Percentiles rank a stretch among this genome's conserved stretches.
Evolutionary conservation across 30 jellyfish, hydroid and myxozoan species (phyloP).

Genomic region (Mastigias papua): DNA sequence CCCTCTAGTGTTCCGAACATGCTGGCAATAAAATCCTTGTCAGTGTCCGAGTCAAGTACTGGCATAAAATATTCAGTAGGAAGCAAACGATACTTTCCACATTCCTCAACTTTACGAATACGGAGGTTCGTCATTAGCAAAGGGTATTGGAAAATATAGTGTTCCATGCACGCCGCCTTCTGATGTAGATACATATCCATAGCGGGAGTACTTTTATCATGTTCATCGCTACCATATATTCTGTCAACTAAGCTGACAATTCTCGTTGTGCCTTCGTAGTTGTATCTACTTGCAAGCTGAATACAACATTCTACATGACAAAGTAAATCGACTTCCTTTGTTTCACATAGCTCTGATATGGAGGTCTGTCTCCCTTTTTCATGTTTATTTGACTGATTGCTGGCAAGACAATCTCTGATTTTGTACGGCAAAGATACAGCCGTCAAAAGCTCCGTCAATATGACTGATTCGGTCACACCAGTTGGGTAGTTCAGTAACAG

Average conservation of each 20-base stretch:
- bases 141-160: slow-evolving; percentile 9
- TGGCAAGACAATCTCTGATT: background rate
- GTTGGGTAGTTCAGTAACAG: slow-evolving; percentile 35
- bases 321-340: slow-evolving; percentile 40
- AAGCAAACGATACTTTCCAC: slow-evolving; percentile 21
- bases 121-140: slow-evolving; percentile 56
- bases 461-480: slow-evolving; percentile 43
- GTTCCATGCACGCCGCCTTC: slow-evolving; percentile 38
- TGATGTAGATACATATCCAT: slow-evolving; percentile 72
- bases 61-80: slow-evolving; percentile 64
- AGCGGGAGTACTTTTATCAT: background rate
- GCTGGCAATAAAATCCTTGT: slow-evolving; percentile 3
- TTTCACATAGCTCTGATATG: slow-evolving; percentile 40
- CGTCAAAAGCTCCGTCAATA: slow-evolving; percentile 30
- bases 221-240: background rate
- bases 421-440: slow-evolving; percentile 4
- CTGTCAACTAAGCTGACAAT: slow-evolving; percentile 20
- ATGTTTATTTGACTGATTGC: background rate
- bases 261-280: background rate
- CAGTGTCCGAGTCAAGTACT: slow-evolving; percentile 7
- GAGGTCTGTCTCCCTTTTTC: background rate
- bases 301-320: slow-evolving; percentile 25
- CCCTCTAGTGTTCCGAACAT: slow-evolving; percentile 54
- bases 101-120: slow-evolving; percentile 34
- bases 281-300: background rate